Evolutionary conservation across 2,113 vertebrate genomes (phyloP), one percentile per base, ranked within the genome.

Genomic region (Silurus asotus): DNA sequence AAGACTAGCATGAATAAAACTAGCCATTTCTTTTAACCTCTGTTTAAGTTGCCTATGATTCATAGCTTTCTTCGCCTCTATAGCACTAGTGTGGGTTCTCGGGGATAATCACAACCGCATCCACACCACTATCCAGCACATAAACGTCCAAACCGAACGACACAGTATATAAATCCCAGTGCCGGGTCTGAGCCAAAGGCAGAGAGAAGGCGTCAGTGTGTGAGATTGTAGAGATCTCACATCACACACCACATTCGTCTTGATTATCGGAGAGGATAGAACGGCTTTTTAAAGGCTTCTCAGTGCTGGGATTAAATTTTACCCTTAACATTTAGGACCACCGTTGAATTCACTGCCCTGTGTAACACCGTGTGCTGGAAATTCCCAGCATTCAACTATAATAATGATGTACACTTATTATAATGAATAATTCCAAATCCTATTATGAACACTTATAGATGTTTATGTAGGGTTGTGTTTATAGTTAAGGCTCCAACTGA

Each of bases 221-320:
- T 77, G 49, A 53, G 58, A 75, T 64, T 74, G n/a, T 65, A 51
- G 14, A 17, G 56, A 84, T 90, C 81, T 91, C 89, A 89, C 88
- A 75, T 84, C 86, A 81, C 88, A 91, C 89, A 79, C 85, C 87
- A 85, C 89, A 88, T 92, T 89, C 17, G 82, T 93, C 90, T 91
- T 88, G 79, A 91, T 94, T 94, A 94, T 91, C 91, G 88, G 86
- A 89, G 55, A 17, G 28, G 75, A 0, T 56, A 84, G 84, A 88
- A 90, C 89, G 89, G 87, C 90, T 91, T 93, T 91, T 86, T 87
- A 72, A 84, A 25, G n/a, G 78, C 87, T 92, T 89, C 89, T 91
- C 87, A 91, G 91, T 75, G 87, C 81, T 90, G 90, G 59, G 77
- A 85, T 92, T 88, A 86, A 87, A 91, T 83, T 90, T 89, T 55